Evolutionary conservation across 2,888 invertebrate species (phyloP), one percentile per base, ranked within the genome.

Genomic region (Amphipoea oculea): DNA sequence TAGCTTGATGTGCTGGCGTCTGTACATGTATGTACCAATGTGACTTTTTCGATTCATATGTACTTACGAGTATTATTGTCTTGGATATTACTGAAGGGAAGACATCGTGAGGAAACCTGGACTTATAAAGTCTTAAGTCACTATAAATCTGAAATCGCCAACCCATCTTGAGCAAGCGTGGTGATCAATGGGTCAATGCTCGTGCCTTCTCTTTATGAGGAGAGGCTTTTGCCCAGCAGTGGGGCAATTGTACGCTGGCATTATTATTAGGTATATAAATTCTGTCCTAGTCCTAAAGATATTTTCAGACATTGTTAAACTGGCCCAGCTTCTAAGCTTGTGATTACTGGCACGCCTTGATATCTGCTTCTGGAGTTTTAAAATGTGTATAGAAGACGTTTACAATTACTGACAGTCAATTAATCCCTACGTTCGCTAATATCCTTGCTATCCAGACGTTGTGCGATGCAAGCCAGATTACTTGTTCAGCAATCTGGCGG

Each of bases 391-490:
- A 23, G 1, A 70, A 70, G 23, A 23, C 0, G 51, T 51, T 70
- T 51, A 14, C 2, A 51, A 51, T 69, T 7, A 51, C 48, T 29
- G 20, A 29, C 12, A 1, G 12, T 12, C 7, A 23, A 45, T 6
- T 51, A 36, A 29, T 51, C 20, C 36, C 7, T 51, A 14, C 2
- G 14, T 40, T 57, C 3, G 0, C 9, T 23, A 63, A 20, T 45
- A 45, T 57, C 4, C 65, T 67, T 75, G n/a, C 6, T n/a, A 36
- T 45, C 4, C 72, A 82, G 82, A 79, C 12, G 7, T 29, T 3
- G 83, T n/a, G 9, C 80, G 23, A 12, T 73, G 63, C 72, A 48
- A 68, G 17, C 23, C 82, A 14, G 71, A 60, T 4, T 82, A 82
- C 85, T 1, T 65, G 12, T 79, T 42, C 72, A 84, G 57, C n/a